A percentile compares a stretch with the other conserved stretches of the same genome.
These are phyloP conservation scores for Molanna angustata DNA, from an alignment of 2,888 invertebrate genomes.

Conservation along the genomic window DNA sequence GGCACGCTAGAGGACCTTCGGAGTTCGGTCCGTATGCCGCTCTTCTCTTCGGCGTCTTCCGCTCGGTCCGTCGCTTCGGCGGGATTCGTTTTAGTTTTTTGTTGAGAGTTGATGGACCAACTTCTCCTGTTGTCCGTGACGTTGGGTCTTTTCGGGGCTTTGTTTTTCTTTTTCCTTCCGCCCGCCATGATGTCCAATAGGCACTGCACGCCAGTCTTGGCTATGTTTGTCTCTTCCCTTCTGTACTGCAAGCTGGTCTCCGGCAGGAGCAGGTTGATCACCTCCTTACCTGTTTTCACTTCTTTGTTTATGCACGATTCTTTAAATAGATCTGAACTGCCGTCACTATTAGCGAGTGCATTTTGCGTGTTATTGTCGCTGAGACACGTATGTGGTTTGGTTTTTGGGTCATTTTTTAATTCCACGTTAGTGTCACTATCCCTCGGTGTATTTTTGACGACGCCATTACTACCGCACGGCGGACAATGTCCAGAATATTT, in stretches of 20 bases:
- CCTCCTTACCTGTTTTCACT: conserved; percentile 25
- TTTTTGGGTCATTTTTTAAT: neutral
- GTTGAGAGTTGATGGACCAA: conserved; percentile 27
- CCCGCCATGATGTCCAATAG: conserved; percentile 50
- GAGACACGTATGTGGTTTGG: neutral
- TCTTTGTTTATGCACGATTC: conserved; percentile 9
- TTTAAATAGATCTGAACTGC: neutral
- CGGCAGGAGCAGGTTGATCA: conserved; percentile 27
- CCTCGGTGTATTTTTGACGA: neutral
- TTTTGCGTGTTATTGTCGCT: too few relatives aligned
- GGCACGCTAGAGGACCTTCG: conserved; percentile 13
- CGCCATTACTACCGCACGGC: too few relatives aligned
- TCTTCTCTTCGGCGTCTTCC: neutral
- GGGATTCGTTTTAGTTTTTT: conserved; percentile 12
- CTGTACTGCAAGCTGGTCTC: conserved; percentile 22
- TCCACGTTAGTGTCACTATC: conserved; percentile 1
- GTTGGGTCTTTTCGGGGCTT: conserved; percentile 33
- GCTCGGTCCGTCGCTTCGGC: neutral
- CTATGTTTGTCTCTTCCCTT: conserved; percentile 25
- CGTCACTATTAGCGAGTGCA: neutral
- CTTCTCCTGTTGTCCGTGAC: conserved; percentile 20
- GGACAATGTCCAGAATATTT: too few relatives aligned
- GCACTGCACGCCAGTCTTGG: conserved; percentile 46
- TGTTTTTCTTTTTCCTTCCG: conserved; percentile 40
- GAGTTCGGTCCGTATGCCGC: neutral